Evolutionary conservation across 2,113 vertebrate species (phyloP).

Genomic region (Carlito syrichta): DNA sequence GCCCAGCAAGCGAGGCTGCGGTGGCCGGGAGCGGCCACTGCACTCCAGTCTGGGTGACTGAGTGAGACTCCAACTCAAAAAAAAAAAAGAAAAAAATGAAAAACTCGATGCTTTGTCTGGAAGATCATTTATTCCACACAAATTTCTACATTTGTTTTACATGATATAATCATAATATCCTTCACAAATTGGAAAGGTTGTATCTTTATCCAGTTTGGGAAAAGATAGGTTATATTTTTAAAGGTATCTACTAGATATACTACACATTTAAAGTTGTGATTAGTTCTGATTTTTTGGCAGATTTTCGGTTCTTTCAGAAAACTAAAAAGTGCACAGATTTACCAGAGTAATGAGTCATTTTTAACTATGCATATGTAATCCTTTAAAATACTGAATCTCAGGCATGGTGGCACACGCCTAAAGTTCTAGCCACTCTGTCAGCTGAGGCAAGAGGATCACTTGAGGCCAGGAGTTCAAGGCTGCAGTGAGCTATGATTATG

Average conservation of each 20-base stretch:
- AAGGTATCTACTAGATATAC: not conserved
- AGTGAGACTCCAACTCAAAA: too few species aligned
- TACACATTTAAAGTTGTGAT: conserved; percentile 1
- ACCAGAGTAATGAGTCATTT: not conserved
- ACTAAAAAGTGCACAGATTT: not conserved
- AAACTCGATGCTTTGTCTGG: not conserved
- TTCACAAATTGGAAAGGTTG: conserved; percentile 3
- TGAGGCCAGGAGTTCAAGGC: too few species aligned
- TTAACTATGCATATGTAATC: not conserved
- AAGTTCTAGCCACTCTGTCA: too few species aligned
- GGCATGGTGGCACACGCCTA: too few species aligned
- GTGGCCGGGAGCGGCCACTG: too few species aligned
- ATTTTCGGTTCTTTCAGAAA: conserved; percentile 38
- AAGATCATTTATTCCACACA: conserved; percentile 14
- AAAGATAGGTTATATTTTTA: not conserved
- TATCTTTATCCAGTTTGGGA: not conserved
- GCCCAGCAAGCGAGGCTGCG: too few species aligned
- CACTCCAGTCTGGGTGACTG: too few species aligned
- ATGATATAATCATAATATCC: not conserved
- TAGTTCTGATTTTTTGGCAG: not conserved
- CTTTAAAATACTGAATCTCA: conserved; percentile 7
- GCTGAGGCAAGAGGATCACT: too few species aligned
- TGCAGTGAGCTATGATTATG: too few species aligned
- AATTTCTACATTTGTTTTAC: not conserved
- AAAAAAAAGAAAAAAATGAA: too few species aligned